Base-by-base conservation (phyloP, 2,113 vertebrate genomes). In the Atrichornis clamosus region DNA sequence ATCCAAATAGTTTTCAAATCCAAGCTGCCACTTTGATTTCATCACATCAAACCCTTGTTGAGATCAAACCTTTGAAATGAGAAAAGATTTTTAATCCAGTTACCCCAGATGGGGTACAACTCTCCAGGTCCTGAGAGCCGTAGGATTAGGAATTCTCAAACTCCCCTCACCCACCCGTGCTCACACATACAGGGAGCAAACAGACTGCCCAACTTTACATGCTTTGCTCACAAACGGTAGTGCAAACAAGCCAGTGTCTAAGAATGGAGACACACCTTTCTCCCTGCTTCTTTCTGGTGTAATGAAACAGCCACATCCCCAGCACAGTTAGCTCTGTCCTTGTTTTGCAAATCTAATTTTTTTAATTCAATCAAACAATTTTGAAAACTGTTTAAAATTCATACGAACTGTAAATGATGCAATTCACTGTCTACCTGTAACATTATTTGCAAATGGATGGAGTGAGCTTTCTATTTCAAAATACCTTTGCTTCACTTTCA, bases 1-100 rank as follows among this genome's bases (percentile, higher is more conserved):
- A 98, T 98, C 97, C 97, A 98, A 98, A 98, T 98, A 97, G 98
- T 98, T 98, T 98, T 98, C 93, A 98, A 98, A 98, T 98, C 98
- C 98, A 98, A 99, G 98, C 99, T 99, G 99, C 99, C 99, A 99
- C 98, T 99, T 99, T 99, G 98, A 99, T 99, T 99, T 98, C 98
- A 99, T 99, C 99, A 99, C 97, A 98, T 98, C 98, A 98, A 98
- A 98, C 98, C 98, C 98, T 98, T 98, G 98, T 98, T 98, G 98
- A 98, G 99, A 99, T 99, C 98, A 99, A 98, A 98, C 98, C 99
- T 99, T 99, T 99, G 98, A 99, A 99, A 99, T 97, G 97, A 98
- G 98, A 98, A 99, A 98, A 98, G 98, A 98, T 98, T 98, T 98
- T 98, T 99, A 99, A 99, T 99, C 98, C 98, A 98, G 98, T 99